Conservation (phyloP, 2,113 vertebrate genomes). For the Propithecus coquereli region DNA sequence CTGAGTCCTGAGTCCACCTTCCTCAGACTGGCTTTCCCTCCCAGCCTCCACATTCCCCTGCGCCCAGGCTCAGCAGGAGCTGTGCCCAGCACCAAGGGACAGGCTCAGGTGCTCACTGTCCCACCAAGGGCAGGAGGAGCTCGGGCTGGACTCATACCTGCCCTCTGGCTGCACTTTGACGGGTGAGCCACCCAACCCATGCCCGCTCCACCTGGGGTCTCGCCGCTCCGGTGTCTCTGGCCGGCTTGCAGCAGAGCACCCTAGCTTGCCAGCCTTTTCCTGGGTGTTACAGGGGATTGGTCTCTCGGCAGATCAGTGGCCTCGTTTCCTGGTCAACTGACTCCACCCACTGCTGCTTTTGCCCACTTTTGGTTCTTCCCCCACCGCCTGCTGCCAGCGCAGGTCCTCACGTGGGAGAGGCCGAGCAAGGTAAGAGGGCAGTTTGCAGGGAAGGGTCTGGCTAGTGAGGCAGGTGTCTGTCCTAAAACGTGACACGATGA, state of each 20-base stretch:
- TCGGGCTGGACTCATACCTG: not conserved
- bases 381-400: not conserved
- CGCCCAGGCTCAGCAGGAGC: not conserved
- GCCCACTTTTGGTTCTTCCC: not conserved
- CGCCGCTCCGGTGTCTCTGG: not conserved
- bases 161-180: not conserved
- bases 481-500: not conserved
- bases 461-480: not conserved
- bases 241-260: not conserved
- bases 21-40: not conserved
- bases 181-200: not conserved
- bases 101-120: not conserved
- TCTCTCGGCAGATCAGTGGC: not conserved
- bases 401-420: not conserved
- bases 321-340: not conserved
- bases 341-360: not conserved
- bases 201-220: not conserved
- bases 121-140: not conserved
- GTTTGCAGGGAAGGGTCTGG: not conserved
- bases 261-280: not conserved
- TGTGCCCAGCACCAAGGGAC: fast-evolving
- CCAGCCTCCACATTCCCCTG: not conserved
- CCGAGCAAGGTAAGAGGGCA: not conserved
- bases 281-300: not conserved
- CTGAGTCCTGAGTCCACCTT: not conserved